Base-by-base conservation (phyloP, 1,140 invertebrate species). In the Pseudomyrmex flavicornis region DNA sequence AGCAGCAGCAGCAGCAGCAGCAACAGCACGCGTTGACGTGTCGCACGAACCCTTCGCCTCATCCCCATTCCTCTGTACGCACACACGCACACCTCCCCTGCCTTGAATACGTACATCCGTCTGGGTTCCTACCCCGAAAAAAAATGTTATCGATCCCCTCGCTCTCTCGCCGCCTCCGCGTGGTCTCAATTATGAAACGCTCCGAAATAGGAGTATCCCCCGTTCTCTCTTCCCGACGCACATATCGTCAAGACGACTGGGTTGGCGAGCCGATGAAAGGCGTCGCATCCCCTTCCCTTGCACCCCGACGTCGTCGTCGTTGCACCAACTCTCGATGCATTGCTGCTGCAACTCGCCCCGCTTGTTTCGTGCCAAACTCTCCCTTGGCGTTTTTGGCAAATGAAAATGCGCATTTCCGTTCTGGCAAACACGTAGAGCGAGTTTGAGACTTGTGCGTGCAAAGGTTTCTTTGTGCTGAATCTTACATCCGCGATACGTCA, bases 131-230 rank as follows among this genome's bases (percentile, higher is more conserved):
- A 88, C 82, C 86, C 91, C 91, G 85, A 91, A 91, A 91, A 89
- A 93, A 91, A 92, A 92, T 92, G 87, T 83, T 93, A 93, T 93
- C 91, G 92, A 93, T 93, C 92, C 91, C 88, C 87, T 35, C 35
- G 35, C 86, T 72, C 83, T 80, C 82, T 84, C 82, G 44, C 69
- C 58, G 69, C 63, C 70, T 86, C 65, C 61, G 52, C 54, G 68
- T 85, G 63, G 83, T 91, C 90, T 91, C 91, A 93, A 93, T 93
- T 93, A 93, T 91, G 85, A 91, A 92, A 91, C 90, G 91, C 92
- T 93, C 92, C 92, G 91, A 91, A 93, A 92, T 85, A 87, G 83
- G 65, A 79, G 61, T 77, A 63, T 56, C 52, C 50, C 52, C 12
- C n/a, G 13, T 17, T 9, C 20, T 12, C 17, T 8, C 22, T 17